Conservation (phyloP, 2,113 vertebrate species). For the Vanacampus margaritifer region DNA sequence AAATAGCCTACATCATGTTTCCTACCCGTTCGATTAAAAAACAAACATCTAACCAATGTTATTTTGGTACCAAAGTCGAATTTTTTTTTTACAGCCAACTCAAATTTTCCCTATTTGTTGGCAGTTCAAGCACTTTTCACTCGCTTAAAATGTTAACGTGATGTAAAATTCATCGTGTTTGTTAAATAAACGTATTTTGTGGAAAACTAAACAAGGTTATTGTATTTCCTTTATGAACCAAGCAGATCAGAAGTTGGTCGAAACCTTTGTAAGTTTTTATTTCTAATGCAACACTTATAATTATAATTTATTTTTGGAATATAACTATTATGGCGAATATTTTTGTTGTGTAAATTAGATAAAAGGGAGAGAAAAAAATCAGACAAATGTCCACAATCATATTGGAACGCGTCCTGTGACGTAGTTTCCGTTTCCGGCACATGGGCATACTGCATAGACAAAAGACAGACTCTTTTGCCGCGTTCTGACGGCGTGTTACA, state of each 20-base stretch:
- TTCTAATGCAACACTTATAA: too few relatives aligned
- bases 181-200: background rate
- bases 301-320: too few relatives aligned
- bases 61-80: too few relatives aligned
- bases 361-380: too few relatives aligned
- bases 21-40: too few relatives aligned
- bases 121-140: too few relatives aligned
- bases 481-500: conserved; percentile 33
- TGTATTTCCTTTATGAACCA: background rate
- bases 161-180: background rate
- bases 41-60: too few relatives aligned
- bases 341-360: too few relatives aligned
- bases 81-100: too few relatives aligned
- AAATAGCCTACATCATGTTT: too few relatives aligned
- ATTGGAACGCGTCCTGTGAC: conserved; percentile 25
- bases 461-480: conserved; percentile 18
- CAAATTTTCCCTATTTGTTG: too few relatives aligned
- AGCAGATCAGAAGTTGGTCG: background rate
- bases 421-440: conserved; percentile 48
- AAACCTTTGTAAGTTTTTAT: background rate
- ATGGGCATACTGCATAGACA: conserved; percentile 47
- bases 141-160: background rate
- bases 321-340: too few relatives aligned
- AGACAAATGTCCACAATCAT: background rate
- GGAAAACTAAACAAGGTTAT: background rate